phyloP scores from a whole-genome alignment of 1,140 invertebrate genomes.

The Gryon sp. region DNA sequence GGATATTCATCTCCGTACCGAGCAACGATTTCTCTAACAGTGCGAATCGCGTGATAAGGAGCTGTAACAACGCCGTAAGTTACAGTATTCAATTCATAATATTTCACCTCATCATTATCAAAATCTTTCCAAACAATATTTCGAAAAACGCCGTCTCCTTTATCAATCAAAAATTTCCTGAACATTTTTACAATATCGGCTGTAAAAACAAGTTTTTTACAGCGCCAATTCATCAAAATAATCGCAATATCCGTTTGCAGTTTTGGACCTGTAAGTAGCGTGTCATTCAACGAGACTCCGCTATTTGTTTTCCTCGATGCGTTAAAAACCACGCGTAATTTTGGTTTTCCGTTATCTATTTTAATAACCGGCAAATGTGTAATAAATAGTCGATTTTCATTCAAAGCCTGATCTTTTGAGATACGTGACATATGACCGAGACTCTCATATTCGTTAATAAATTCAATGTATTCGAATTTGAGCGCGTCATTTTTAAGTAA shows the following conservation, averaged over 20 bases:
- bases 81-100: constrained; percentile 10
- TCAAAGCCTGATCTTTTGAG: background rate
- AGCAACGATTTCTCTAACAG: background rate
- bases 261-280: background rate
- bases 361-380: constrained; percentile 1
- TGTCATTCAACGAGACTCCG: constrained; percentile 5
- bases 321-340: constrained; percentile 14
- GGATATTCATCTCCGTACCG: background rate
- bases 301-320: background rate
- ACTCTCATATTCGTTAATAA: too few relatives aligned
- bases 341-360: background rate
- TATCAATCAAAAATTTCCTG: background rate
- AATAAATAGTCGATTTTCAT: constrained; percentile 1
- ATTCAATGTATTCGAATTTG: background rate
- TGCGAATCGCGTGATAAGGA: background rate
- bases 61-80: background rate
- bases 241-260: constrained; percentile 6
- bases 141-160: background rate
- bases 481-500: background rate
- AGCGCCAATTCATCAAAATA: background rate
- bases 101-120: background rate
- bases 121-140: constrained; percentile 6
- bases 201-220: background rate
- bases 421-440: too few relatives aligned
- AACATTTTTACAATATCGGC: background rate